A percentile compares a stretch with the other conserved stretches of the same genome.
Conservation (phyloP, 2,113 vertebrate genomes). For the Tautogolabrus adspersus region DNA sequence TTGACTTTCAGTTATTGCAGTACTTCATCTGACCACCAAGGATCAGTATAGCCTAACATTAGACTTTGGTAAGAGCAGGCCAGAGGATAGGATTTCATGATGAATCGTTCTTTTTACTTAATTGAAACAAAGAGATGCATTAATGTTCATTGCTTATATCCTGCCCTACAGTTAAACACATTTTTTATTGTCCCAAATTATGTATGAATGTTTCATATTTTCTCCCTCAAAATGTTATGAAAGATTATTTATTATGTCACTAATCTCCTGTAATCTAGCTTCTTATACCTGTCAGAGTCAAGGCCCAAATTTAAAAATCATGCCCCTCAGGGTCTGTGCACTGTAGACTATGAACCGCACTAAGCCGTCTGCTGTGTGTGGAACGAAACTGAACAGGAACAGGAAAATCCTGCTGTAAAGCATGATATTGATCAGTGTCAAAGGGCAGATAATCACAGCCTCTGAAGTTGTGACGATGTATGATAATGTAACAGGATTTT, state of each 20-base stretch:
- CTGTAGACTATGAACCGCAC: constrained; percentile 1
- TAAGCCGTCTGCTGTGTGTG: constrained; percentile 17
- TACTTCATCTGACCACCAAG: constrained; percentile 56
- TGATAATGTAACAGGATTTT: background rate
- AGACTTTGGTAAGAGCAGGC: background rate
- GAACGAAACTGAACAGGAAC: constrained; percentile 15
- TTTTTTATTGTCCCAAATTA: background rate
- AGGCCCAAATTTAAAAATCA: constrained; percentile 39
- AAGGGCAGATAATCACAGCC: background rate
- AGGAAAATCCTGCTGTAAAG: background rate
- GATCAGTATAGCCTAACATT: constrained; percentile 54
- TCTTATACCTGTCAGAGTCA: constrained; percentile 36
- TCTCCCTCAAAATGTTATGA: background rate
- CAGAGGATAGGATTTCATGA: background rate
- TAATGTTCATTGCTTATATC: no score
- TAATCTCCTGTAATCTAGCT: constrained; percentile 56
- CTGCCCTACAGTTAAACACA: background rate
- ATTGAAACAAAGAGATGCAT: background rate
- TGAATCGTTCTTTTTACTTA: constrained; percentile 6
- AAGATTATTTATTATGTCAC: constrained; percentile 36
- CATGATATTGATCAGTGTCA: background rate
- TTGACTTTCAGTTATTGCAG: constrained; percentile 11
- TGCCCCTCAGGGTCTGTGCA: constrained; percentile 22
- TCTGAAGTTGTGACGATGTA: background rate
- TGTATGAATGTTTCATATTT: background rate